Evolutionary conservation across 1,140 invertebrate genomes (phyloP).

Genomic region (Drosophila sucinea): DNA sequence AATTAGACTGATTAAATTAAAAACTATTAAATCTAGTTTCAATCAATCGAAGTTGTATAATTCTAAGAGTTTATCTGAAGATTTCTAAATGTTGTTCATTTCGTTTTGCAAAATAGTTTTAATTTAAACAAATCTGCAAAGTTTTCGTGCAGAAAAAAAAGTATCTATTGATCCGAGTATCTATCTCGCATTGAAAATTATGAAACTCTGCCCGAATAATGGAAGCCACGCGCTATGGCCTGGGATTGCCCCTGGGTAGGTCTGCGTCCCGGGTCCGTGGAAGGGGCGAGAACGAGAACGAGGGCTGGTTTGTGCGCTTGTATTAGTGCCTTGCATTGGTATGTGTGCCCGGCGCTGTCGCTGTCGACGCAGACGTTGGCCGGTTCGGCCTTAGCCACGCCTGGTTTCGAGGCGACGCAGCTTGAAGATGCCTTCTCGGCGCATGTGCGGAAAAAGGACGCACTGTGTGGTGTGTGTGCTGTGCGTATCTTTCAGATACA

Average conservation of each 20-base stretch:
- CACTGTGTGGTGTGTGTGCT: constrained; percentile 29
- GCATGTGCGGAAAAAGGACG: constrained; percentile 77
- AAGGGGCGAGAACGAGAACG: not conserved
- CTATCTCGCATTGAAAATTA: constrained; percentile 27
- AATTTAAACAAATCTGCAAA: constrained; percentile 4
- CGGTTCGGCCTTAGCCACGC: constrained; percentile 58
- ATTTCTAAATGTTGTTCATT: not conserved
- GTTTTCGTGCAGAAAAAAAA: constrained; percentile 14
- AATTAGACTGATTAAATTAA: no score
- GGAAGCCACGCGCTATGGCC: constrained; percentile 62
- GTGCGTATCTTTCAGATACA: constrained; percentile 46
- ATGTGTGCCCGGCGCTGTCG: constrained; percentile 51
- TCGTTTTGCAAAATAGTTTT: not conserved
- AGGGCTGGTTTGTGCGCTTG: constrained; percentile 28
- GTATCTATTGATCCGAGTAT: no score
- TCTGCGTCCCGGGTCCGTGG: not conserved
- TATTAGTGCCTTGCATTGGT: constrained; percentile 60
- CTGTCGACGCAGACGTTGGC: constrained; percentile 38
- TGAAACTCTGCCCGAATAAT: constrained; percentile 51
- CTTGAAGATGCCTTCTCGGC: constrained; percentile 23
- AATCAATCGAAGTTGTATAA: no score
- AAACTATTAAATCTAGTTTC: no score
- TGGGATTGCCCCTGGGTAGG: constrained; percentile 16
- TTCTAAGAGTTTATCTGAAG: no score
- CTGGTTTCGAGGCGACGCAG: constrained; percentile 31